Conservation (phyloP, 2,113 vertebrate species). For the Platichthys stellatus region DNA sequence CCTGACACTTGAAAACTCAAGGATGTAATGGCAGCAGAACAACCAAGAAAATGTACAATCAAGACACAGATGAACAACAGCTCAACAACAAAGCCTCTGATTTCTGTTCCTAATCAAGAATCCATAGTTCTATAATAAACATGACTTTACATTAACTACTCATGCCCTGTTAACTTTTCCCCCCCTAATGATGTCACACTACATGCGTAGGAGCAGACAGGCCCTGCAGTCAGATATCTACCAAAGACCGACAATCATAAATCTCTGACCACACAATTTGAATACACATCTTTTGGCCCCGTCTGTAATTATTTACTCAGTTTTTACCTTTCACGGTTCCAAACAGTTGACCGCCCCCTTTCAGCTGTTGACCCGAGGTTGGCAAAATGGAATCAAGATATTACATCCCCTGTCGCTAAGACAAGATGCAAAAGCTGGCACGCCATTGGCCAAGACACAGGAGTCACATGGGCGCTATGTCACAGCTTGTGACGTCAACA, state of each 20-base stretch:
- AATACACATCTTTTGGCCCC: not conserved
- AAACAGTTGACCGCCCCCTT: slow-evolving; percentile 80
- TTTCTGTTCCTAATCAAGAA: not conserved
- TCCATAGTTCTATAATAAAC: not conserved
- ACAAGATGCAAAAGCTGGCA: slow-evolving; percentile 66
- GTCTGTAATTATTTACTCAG: slow-evolving; percentile 25
- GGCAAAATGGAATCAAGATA: slow-evolving; percentile 79
- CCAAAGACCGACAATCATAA: not conserved
- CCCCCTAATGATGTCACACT: not conserved
- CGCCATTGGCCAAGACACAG: slow-evolving; percentile 83
- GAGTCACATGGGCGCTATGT: slow-evolving; percentile 76
- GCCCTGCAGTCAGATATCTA: not conserved
- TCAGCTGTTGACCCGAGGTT: slow-evolving; percentile 83
- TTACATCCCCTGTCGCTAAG: slow-evolving; percentile 69
- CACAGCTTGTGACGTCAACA: slow-evolving; percentile 80
- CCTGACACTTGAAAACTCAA: not conserved
- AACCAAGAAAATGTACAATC: not conserved
- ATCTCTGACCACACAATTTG: not conserved
- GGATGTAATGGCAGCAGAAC: not conserved
- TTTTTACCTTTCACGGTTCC: slow-evolving; percentile 73
- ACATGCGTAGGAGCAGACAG: not conserved
- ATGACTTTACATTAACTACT: not conserved
- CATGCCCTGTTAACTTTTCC: not conserved
- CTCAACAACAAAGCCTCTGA: not conserved
- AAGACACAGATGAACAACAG: not conserved